Evolutionary conservation across 2,888 invertebrate genomes (phyloP).

Genomic region (Drosophila mimetica): DNA sequence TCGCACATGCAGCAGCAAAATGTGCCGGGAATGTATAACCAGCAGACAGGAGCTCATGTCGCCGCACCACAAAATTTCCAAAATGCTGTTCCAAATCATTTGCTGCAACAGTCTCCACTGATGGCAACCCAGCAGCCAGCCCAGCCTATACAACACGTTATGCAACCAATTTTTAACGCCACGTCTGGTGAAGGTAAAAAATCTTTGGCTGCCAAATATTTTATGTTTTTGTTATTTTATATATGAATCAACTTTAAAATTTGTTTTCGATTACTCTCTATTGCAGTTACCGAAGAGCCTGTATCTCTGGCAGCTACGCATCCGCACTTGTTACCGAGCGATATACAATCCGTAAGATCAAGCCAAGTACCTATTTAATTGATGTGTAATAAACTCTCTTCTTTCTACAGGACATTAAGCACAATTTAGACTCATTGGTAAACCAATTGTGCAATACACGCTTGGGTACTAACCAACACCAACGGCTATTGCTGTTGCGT

Average conservation of each 20-base stretch:
- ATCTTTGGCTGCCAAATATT: not conserved
- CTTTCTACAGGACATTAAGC: slow-evolving; percentile 82
- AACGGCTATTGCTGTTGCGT: slow-evolving; percentile 81
- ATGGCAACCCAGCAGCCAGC: slow-evolving; percentile 60
- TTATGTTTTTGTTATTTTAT: not conserved
- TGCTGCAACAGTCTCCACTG: slow-evolving; percentile 63
- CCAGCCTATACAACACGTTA: slow-evolving; percentile 66
- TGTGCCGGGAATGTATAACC: slow-evolving; percentile 58
- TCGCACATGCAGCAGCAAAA: slow-evolving; percentile 55
- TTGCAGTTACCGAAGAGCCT: slow-evolving; percentile 80
- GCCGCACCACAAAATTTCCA: slow-evolving; percentile 47
- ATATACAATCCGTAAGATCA: slow-evolving; percentile 82
- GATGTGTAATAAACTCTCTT: not conserved
- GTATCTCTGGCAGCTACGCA: slow-evolving; percentile 83
- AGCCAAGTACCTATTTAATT: not conserved
- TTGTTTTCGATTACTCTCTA: not conserved
- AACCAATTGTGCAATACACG: slow-evolving; percentile 82
- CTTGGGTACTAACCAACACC: slow-evolving; percentile 83
- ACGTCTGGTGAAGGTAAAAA: slow-evolving; percentile 64
- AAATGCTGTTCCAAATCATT: slow-evolving; percentile 58
- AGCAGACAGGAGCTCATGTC: slow-evolving; percentile 43
- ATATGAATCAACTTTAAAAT: not conserved
- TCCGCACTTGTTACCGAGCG: slow-evolving; percentile 82
- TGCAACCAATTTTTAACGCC: slow-evolving; percentile 68
- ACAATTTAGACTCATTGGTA: slow-evolving; percentile 83